Percentiles rank a stretch among this genome's conserved stretches.
These are phyloP conservation scores for Cryptus viduatorius DNA, from an alignment of 2,888 invertebrate species.

Conservation along the genomic window DNA sequence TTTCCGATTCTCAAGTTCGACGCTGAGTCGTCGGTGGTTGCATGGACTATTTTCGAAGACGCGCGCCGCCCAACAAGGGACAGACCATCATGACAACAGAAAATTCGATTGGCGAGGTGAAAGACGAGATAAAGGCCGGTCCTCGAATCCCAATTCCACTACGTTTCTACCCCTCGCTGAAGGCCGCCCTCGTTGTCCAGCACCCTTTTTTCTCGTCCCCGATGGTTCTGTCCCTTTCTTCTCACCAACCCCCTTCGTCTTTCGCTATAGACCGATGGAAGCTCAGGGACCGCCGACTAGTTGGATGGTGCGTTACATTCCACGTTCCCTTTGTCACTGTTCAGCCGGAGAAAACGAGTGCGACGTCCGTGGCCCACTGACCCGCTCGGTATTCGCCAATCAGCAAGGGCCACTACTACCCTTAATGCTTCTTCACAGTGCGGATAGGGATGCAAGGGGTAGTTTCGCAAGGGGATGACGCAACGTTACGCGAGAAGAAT, in stretches of 20 bases:
- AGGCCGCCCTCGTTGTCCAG: conserved; percentile 55
- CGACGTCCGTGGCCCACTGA: conserved; percentile 79
- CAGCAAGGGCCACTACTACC: conserved; percentile 59
- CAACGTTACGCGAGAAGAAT: conserved; percentile 50
- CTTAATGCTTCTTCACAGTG: conserved; percentile 33
- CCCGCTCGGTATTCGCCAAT: conserved; percentile 77
- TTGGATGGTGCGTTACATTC: conserved; percentile 51
- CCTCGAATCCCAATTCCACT: conserved; percentile 68
- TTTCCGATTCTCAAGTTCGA: conserved; percentile 46
- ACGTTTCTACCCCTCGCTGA: conserved; percentile 48
- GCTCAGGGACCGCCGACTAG: conserved; percentile 42
- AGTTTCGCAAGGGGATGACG: conserved; percentile 45
- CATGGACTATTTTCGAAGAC: conserved; percentile 34
- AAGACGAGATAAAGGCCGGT: conserved; percentile 57
- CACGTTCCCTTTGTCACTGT: conserved; percentile 59
- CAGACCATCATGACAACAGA: conserved; percentile 66
- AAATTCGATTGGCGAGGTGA: conserved; percentile 68
- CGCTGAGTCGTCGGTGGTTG: conserved; percentile 29
- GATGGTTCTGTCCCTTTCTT: conserved; percentile 54
- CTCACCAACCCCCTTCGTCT: conserved; percentile 47
- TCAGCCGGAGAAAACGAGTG: conserved; percentile 57
- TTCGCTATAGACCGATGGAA: conserved; percentile 7
- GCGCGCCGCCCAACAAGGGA: conserved; percentile 42
- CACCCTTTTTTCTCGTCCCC: conserved; percentile 54
- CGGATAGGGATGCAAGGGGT: conserved; percentile 48